A percentile compares a stretch with the other conserved stretches of the same genome.
Conservation (phyloP, 2,797 vertebrate genomes). For the Potorous gilbertii region DNA sequence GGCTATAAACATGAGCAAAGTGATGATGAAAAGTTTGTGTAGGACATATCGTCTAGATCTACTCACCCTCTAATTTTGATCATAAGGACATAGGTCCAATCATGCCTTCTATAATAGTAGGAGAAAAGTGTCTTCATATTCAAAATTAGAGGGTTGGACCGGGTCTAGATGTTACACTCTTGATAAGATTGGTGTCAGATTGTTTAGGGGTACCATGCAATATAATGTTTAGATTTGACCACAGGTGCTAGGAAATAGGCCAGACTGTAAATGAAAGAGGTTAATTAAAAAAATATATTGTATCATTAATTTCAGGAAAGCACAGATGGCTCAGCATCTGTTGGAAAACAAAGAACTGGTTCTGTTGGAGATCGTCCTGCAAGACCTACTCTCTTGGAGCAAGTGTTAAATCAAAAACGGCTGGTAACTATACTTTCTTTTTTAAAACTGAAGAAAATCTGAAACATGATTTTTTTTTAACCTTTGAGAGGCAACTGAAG, state of each 20-base stretch:
- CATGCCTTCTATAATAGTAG: neutral
- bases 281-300: neutral
- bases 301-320: conserved; percentile 87
- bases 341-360: conserved; percentile 94
- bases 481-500: conserved; percentile 31
- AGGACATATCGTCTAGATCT: neutral
- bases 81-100: neutral
- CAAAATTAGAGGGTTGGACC: neutral
- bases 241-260: neutral
- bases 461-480: neutral
- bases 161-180: neutral
- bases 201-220: neutral
- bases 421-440: conserved; percentile 88
- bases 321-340: conserved; percentile 92
- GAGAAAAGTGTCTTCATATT: neutral
- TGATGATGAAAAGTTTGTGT: neutral
- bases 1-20: neutral
- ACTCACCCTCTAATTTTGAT: neutral
- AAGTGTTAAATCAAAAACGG: conserved; percentile 98
- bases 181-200: neutral
- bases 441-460: conserved; percentile 7
- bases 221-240: neutral
- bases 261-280: neutral
- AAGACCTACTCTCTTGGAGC: conserved; percentile 95
- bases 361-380: conserved; percentile 94